Conservation (phyloP, 2,797 vertebrate genomes). For the Gadopsis marmoratus region DNA sequence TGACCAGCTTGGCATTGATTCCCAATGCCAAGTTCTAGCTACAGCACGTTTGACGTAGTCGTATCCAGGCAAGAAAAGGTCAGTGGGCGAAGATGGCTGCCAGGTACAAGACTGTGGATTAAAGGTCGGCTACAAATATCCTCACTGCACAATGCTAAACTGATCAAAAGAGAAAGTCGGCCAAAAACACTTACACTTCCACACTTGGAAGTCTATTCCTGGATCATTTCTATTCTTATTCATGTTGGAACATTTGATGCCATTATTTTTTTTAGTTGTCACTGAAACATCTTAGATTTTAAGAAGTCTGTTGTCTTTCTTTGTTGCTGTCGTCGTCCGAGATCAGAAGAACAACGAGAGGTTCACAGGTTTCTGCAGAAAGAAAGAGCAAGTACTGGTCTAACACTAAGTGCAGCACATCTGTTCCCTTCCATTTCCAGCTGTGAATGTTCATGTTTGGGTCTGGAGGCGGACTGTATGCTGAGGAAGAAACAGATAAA, state of each 20-base stretch:
- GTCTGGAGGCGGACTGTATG: constrained; percentile 41
- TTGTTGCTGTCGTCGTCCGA: constrained; percentile 14
- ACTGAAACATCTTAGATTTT: constrained; percentile 10
- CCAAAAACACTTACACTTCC: constrained; percentile 24
- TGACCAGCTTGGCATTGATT: constrained; percentile 11
- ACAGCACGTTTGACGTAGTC: not conserved
- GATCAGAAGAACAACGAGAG: constrained; percentile 24
- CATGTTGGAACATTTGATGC: constrained; percentile 16
- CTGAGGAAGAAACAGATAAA: constrained; percentile 63
- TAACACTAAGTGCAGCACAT: constrained; percentile 2
- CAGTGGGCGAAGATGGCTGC: constrained; percentile 16
- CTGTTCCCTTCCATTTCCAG: constrained; percentile 22
- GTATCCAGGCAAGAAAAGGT: constrained; percentile 2
- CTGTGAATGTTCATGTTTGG: constrained; percentile 16
- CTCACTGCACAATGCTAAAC: constrained; percentile 13
- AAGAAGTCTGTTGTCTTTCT: constrained; percentile 17
- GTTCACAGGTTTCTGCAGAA: constrained; percentile 36
- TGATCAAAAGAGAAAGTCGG: constrained; percentile 32
- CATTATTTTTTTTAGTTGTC: constrained; percentile 14
- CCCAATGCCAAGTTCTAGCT: not conserved
- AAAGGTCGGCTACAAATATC: constrained; percentile 17
- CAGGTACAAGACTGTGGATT: constrained; percentile 2
- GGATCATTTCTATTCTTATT: constrained; percentile 19
- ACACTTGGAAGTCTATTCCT: constrained; percentile 9
- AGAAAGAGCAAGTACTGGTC: not conserved